Percentiles rank a stretch among this genome's conserved stretches.
Conservation (phyloP, 2,888 invertebrate species). For the Melinaea menophilus region DNA sequence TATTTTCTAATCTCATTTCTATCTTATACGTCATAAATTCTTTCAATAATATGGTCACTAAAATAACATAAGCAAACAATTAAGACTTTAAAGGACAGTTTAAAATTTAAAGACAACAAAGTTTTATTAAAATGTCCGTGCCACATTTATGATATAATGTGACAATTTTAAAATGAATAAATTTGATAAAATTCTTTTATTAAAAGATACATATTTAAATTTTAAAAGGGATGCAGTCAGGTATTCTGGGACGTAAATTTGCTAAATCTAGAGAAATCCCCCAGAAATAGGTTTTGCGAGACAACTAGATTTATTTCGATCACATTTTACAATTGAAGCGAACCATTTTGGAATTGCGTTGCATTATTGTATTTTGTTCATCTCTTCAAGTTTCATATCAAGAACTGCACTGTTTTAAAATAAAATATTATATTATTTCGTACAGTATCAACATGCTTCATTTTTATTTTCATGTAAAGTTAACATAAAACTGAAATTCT, state of each 20-base stretch:
- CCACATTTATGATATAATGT: too few relatives aligned
- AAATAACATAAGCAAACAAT: too few relatives aligned
- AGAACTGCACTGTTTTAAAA: neutral
- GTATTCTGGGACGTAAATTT: constrained; percentile 29
- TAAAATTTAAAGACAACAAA: too few relatives aligned
- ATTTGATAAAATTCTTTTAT: too few relatives aligned
- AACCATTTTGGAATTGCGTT: constrained; percentile 28
- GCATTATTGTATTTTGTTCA: constrained; percentile 21
- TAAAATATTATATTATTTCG: neutral
- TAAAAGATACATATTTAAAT: constrained; percentile 15
- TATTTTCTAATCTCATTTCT: too few relatives aligned
- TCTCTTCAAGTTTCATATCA: neutral
- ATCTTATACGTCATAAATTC: too few relatives aligned
- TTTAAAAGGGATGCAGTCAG: constrained; percentile 26
- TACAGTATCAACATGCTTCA: neutral
- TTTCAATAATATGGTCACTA: too few relatives aligned
- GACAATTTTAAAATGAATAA: too few relatives aligned
- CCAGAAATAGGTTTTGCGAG: constrained; percentile 26
- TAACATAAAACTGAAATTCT: neutral
- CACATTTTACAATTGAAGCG: constrained; percentile 28
- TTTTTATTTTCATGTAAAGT: neutral
- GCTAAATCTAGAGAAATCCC: constrained; percentile 27
- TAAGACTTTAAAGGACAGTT: too few relatives aligned
- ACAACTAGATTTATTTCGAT: constrained; percentile 33
- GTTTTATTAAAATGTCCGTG: too few relatives aligned